A percentile compares a stretch with the other conserved stretches of the same genome.
phyloP scores from a whole-genome alignment of 2,113 vertebrate genomes.

The Percina caprodes region DNA sequence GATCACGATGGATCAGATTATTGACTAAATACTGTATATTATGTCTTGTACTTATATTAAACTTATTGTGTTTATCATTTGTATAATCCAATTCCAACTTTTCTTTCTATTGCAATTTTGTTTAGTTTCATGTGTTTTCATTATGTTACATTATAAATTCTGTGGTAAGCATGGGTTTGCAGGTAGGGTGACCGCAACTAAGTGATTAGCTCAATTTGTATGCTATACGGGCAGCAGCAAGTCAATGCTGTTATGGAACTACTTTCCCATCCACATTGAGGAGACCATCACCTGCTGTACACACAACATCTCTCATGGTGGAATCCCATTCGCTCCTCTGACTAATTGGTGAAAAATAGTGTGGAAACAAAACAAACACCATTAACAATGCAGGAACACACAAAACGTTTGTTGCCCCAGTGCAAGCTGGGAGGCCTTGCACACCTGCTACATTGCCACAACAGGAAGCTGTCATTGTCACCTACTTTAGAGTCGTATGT shows the following conservation, averaged over 20 bases:
- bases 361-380: background rate
- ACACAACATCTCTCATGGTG: background rate
- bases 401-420: background rate
- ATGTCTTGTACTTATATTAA: too few species aligned
- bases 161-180: background rate
- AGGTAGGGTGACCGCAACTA: background rate
- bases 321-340: background rate
- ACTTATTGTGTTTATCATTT: background rate
- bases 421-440: background rate
- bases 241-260: background rate
- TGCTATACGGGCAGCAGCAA: background rate
- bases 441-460: background rate
- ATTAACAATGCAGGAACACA: background rate
- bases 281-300: background rate
- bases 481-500: background rate
- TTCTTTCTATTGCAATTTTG: too few species aligned
- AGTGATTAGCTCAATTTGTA: background rate
- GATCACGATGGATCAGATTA: background rate
- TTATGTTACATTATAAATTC: background rate
- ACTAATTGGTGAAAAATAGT: background rate
- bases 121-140: background rate
- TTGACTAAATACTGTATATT: background rate
- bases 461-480: background rate
- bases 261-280: background rate
- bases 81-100: background rate